These are phyloP conservation scores for Anas platyrhynchos DNA, from an alignment of 2,113 vertebrate species.

Conservation along the genomic window DNA sequence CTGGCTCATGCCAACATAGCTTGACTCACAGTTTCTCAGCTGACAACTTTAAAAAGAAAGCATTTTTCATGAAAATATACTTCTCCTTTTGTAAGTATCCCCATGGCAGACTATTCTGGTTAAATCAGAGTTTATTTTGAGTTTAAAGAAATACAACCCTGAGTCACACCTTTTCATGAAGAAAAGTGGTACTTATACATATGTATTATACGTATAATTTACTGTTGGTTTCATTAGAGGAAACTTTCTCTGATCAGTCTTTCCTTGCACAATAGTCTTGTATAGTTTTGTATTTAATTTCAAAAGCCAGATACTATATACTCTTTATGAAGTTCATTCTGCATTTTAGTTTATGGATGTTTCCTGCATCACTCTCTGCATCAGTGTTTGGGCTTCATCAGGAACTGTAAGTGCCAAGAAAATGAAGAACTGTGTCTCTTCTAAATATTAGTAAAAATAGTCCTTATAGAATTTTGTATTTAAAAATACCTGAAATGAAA, in stretches of 20 bases:
- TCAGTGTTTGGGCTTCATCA: not conserved
- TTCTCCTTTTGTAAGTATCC: not conserved
- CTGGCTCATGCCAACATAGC: not conserved
- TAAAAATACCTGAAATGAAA: not conserved
- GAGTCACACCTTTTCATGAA: not conserved
- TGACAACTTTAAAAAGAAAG: not conserved
- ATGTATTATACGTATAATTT: not conserved
- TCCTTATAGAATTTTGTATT: fast-evolving
- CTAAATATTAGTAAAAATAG: not conserved
- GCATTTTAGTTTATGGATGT: not conserved
- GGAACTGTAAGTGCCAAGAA: not conserved
- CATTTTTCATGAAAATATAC: not conserved
- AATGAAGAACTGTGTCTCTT: not conserved
- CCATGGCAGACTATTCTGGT: not conserved
- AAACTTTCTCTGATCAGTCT: not conserved
- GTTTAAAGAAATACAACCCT: not conserved
- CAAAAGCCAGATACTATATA: not conserved
- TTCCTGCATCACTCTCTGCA: not conserved
- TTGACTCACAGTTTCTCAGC: not conserved
- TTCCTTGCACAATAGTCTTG: not conserved
- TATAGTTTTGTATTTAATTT: not conserved
- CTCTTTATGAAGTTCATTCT: not conserved
- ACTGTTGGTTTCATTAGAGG: not conserved
- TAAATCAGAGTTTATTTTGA: not conserved
- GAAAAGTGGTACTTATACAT: not conserved